Evolutionary conservation across 2,797 vertebrate species (phyloP), one percentile per base, ranked within the genome.

Genomic region (Merluccius polli): DNA sequence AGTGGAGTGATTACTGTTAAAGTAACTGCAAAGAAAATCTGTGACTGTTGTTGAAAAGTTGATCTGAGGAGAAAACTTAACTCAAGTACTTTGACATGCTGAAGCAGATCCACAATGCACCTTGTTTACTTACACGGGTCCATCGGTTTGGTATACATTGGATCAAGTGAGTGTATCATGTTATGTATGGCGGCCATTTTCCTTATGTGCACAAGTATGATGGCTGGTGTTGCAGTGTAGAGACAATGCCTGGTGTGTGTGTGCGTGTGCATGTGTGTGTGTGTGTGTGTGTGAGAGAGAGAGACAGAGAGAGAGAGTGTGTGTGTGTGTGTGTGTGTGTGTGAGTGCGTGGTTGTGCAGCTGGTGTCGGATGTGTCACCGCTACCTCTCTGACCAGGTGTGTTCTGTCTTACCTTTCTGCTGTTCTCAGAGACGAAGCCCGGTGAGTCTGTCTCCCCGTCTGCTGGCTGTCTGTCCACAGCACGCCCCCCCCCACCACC

Each of bases 361-460:
- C 83, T 74, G 79, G 92, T 93, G 78, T 95, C 95, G 97, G 93
- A 95, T 93, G 86, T 95, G 91, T 96, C 85, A 80, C 94, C 96
- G 59, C 94, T 96, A 94, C 72, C 94, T 97, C 92, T 97, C 95
- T 98, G 96, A 99, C 94, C 94, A 96, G 96, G 94, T 97, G 93
- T 98, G 89, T 97, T 98, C 95, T 98, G 95, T 97, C 95, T 98
- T 94, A 94, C 93, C 92, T 96, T n/a, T 95, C 94, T 94, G 95
- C 97, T 95, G 95, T 93, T 94, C 95, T 86, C 96, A 99, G 98
- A 98, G 96, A 93, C 96, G 96, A 91, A 99, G 97, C 89, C 98
- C 97, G 95, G 98, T 99, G 94, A 98, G 98, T 94, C 78, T 82
- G 72, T 79, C 44, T 35, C 85, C 38, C 81, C 88, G 78, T 78